Evolutionary conservation across 2,888 invertebrate species (phyloP), one percentile per base, ranked within the genome.

Genomic region (Himalopsyche kuldschensis): DNA sequence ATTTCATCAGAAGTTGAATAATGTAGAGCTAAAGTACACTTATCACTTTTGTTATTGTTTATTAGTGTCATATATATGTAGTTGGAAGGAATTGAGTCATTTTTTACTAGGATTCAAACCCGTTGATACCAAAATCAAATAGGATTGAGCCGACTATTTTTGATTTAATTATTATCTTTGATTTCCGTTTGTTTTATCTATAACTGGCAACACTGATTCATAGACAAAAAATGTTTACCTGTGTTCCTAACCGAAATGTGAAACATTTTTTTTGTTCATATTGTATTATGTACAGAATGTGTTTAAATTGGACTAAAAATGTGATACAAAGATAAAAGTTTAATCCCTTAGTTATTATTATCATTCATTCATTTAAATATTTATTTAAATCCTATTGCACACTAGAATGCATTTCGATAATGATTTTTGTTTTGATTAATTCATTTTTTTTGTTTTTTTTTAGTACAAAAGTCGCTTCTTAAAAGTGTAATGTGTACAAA

Each of bases 281-380:
- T 55, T 55, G 55, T 20, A 55, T 55, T 55, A 55, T 55, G 24
- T 55, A 55, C 55, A 55, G 20, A 55, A n/a, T n/a, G 55, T 55
- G 55, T 55, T 77, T 31, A 77, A 77, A 77, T 77, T 77, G 77
- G 77, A 41, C 77, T 77, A 77, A 77, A 77, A 77, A 77, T 15
- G 77, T 77, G 31, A 77, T 77, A 77, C 77, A 77, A 77, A 77
- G 32, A 77, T 77, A 77, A 55, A 55, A 55, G 20, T 55, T 55
- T 55, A 20, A 55, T 55, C 55, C 20, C 24, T 41, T 41, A 41
- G 11, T 41, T 15, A 41, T 41, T 41, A 41, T 15, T 41, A 15
- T 41, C 15, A 41, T 41, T 41, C 15, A 55, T 55, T 55, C 55
- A 55, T 55, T 55, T 55, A 55, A 55, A 20, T 55, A 55, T 55